A percentile compares a stretch with the other conserved stretches of the same genome.
phyloP scores from a whole-genome alignment of 2,797 vertebrate genomes.

The Falco naumanni region DNA sequence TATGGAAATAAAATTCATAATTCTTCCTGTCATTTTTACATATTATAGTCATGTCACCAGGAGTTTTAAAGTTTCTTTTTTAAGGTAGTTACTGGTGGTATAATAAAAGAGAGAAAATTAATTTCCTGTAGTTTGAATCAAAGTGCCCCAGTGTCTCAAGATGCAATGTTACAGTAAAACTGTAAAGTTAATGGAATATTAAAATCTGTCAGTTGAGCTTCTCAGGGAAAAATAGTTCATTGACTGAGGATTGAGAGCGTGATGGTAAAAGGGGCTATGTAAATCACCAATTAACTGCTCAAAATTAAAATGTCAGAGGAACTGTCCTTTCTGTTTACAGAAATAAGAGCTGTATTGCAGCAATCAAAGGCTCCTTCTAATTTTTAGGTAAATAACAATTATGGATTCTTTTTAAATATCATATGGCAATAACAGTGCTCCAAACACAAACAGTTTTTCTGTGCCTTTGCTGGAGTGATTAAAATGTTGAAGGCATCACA shows the following conservation, averaged over 20 bases:
- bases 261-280: slow-evolving; percentile 20
- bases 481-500: slow-evolving; percentile 75
- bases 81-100: slow-evolving; percentile 58
- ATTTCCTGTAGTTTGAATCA: slow-evolving; percentile 75
- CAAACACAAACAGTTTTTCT: slow-evolving; percentile 70
- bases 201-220: slow-evolving; percentile 76
- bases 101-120: slow-evolving; percentile 77
- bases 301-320: slow-evolving; percentile 34
- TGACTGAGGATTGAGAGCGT: slow-evolving; percentile 44
- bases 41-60: slow-evolving; percentile 48
- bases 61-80: slow-evolving; percentile 67
- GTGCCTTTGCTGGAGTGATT: slow-evolving; percentile 68
- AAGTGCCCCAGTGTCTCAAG: slow-evolving; percentile 65
- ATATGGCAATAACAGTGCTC: background rate
- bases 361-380: slow-evolving; percentile 8
- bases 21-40: slow-evolving; percentile 72
- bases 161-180: slow-evolving; percentile 62
- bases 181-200: slow-evolving; percentile 79
- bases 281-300: slow-evolving; percentile 67
- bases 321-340: slow-evolving; percentile 21
- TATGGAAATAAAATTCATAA: slow-evolving; percentile 68
- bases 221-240: slow-evolving; percentile 67
- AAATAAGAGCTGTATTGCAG: background rate
- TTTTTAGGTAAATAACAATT: slow-evolving; percentile 65
- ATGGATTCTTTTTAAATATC: slow-evolving; percentile 37